These are phyloP conservation scores for Halocaridina rubra DNA, from an alignment of 2,888 invertebrate genomes.

Conservation along the genomic window DNA sequence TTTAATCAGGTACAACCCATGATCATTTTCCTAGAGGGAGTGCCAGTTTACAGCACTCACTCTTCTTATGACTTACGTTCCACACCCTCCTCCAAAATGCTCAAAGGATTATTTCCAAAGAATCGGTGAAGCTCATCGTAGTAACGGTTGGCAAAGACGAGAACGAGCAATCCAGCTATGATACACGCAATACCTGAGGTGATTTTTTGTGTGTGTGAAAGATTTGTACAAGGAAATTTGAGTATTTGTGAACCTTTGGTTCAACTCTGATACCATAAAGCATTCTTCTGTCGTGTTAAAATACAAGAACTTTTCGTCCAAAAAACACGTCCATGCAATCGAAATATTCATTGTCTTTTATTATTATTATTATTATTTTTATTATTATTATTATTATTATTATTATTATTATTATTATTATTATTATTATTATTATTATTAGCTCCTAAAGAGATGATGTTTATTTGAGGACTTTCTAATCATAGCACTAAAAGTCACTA, in stretches of 20 bases:
- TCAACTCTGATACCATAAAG: too few species aligned
- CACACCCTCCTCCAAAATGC: slow-evolving; percentile 71
- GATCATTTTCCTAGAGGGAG: too few species aligned
- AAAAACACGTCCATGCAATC: too few species aligned
- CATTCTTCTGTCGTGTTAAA: too few species aligned
- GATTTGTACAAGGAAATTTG: too few species aligned
- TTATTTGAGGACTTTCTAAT: background rate
- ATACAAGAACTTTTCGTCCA: background rate
- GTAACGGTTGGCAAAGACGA: slow-evolving; percentile 70
- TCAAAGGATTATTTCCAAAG: slow-evolving; percentile 72
- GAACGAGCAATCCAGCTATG: slow-evolving; percentile 69
- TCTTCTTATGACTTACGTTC: slow-evolving; percentile 68
- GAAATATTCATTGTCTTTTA: too few species aligned
- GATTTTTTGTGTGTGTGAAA: too few species aligned
- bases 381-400: background rate
- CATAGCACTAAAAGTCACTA: background rate
- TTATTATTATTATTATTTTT: background rate
- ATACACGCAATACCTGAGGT: slow-evolving; percentile 72
- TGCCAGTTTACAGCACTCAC: too few species aligned
- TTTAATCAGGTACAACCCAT: too few species aligned
- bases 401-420: background rate
- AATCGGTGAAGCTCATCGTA: slow-evolving; percentile 70
- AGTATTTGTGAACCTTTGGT: too few species aligned
- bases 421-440: background rate
- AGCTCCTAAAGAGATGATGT: background rate